phyloP scores from a whole-genome alignment of 2,888 invertebrate species.

The Petrolisthes manimaculis region DNA sequence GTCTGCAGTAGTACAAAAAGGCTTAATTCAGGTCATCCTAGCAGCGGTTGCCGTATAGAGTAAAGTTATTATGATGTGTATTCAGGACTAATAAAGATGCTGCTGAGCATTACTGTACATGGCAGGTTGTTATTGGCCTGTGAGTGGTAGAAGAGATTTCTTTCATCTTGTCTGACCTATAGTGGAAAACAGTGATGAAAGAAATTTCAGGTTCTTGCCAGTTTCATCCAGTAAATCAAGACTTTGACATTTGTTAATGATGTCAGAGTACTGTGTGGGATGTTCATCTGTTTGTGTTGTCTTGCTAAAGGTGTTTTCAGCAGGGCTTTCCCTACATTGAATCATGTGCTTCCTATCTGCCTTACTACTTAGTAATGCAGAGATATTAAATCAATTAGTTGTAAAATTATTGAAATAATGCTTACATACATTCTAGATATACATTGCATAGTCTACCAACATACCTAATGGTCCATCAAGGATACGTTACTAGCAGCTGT shows the following conservation, averaged over 20 bases:
- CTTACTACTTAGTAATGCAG: no score
- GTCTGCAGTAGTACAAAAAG: conserved; percentile 31
- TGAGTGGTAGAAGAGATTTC: conserved; percentile 40
- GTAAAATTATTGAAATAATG: no score
- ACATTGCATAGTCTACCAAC: no score
- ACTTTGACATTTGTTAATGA: conserved; percentile 52
- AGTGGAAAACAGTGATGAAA: conserved; percentile 20
- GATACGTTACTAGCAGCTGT: no score
- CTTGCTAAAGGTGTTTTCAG: conserved; percentile 57
- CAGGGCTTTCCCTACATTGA: conserved; percentile 31
- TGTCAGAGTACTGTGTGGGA: conserved; percentile 55
- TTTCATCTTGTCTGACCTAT: conserved; percentile 1
- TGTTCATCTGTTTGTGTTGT: conserved; percentile 59
- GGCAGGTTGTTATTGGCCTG: conserved; percentile 33
- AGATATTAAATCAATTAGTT: no score
- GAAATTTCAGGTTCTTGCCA: conserved; percentile 34
- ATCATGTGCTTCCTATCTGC: not conserved
- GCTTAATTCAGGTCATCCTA: conserved; percentile 22
- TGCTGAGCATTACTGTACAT: conserved; percentile 41
- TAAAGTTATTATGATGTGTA: not conserved
- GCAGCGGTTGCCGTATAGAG: conserved; percentile 41
- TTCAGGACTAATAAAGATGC: conserved; percentile 29
- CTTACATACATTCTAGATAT: no score
- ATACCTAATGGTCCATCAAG: no score
- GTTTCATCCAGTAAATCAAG: conserved; percentile 33